These are phyloP conservation scores for Stictocephala bisonia DNA, from an alignment of 2,888 invertebrate species.

Conservation along the genomic window DNA sequence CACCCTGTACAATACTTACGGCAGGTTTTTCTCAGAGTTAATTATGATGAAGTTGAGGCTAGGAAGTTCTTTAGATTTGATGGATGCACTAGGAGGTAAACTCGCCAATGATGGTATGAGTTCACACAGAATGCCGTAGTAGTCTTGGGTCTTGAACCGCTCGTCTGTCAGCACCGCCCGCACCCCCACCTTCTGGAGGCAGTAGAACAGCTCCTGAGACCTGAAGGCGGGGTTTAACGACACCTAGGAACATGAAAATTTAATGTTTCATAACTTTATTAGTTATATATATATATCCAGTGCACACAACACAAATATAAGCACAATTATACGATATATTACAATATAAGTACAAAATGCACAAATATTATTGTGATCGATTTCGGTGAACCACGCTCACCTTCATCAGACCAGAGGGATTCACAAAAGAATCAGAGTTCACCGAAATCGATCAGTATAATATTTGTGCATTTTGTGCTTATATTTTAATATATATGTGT, in stretches of 20 bases:
- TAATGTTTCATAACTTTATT: too few relatives aligned
- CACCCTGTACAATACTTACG: constrained; percentile 70
- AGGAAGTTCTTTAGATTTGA: constrained; percentile 67
- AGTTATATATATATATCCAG: too few relatives aligned
- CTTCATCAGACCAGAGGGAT: too few relatives aligned
- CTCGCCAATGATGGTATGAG: constrained; percentile 70
- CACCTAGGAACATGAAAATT: constrained; percentile 67
- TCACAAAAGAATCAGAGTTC: too few relatives aligned
- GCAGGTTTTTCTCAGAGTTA: constrained; percentile 67
- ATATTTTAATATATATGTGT: too few relatives aligned
- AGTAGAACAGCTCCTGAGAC: constrained; percentile 76
- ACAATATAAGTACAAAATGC: too few relatives aligned
- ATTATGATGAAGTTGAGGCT: constrained; percentile 71
- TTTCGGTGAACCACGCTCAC: too few relatives aligned
- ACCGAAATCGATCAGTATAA: too few relatives aligned
- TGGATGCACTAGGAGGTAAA: constrained; percentile 49
- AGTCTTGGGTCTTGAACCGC: constrained; percentile 73
- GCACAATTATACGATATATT: too few relatives aligned
- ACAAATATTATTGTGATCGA: too few relatives aligned
- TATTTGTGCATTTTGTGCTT: too few relatives aligned
- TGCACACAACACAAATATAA: too few relatives aligned
- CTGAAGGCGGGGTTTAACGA: constrained; percentile 83
- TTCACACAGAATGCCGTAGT: constrained; percentile 72
- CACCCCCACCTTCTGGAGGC: constrained; percentile 76
- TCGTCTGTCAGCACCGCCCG: constrained; percentile 76